A percentile compares a stretch with the other conserved stretches of the same genome.
phyloP scores from a whole-genome alignment of 1,140 invertebrate genomes.

The Drosophila simulans region DNA sequence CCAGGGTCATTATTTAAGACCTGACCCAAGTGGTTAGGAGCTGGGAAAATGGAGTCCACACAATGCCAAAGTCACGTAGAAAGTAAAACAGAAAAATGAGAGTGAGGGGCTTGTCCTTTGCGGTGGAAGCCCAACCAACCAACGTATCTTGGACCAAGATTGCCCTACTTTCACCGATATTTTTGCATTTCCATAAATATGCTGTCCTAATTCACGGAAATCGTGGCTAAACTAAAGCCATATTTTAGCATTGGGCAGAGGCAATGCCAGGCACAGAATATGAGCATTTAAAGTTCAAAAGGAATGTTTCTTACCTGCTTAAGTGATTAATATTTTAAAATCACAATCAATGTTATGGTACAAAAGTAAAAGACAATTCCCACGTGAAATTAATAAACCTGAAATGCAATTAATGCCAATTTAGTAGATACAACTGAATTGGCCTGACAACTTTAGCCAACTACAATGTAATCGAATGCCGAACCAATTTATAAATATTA shows the following conservation, averaged over 20 bases:
- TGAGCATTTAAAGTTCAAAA: not conserved
- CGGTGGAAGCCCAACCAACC: not conserved
- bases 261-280: not conserved
- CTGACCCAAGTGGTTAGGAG: conserved; percentile 24
- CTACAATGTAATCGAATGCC: conserved; percentile 59
- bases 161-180: not conserved
- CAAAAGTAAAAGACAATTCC: not conserved
- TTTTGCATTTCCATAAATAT: conserved; percentile 39
- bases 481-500: conserved; percentile 32
- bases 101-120: not conserved
- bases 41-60: not conserved
- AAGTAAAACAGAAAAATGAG: conserved; percentile 5
- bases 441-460: not conserved
- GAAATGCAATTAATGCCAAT: not conserved
- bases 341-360: not conserved
- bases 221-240: not conserved
- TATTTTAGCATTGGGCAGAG: not conserved
- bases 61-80: conserved; percentile 36
- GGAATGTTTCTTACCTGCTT: not conserved
- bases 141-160: not conserved
- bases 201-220: conserved; percentile 20
- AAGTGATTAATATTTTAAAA: not conserved
- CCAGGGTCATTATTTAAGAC: conserved; percentile 42
- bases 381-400: not conserved
- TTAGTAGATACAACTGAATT: not conserved